phyloP scores from a whole-genome alignment of 2,797 vertebrate genomes.

The Pempheris klunzingeri region DNA sequence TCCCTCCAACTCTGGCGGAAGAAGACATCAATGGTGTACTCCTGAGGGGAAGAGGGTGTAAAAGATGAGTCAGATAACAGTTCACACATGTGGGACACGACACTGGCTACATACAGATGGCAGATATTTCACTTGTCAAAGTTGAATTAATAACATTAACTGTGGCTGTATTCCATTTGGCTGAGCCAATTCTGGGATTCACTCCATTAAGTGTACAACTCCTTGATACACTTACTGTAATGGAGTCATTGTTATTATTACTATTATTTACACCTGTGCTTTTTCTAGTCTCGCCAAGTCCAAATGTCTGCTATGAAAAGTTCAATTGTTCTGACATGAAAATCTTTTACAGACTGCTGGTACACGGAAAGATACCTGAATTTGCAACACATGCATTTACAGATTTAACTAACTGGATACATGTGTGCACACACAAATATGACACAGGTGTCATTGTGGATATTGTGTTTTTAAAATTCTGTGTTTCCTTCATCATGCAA shows the following conservation, averaged over 20 bases:
- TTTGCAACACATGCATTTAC: background rate
- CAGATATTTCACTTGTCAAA: background rate
- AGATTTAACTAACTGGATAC: too few relatives aligned
- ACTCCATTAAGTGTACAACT: too few relatives aligned
- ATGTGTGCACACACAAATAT: background rate
- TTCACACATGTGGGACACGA: background rate
- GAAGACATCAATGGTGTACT: constrained; percentile 99
- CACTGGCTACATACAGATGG: background rate
- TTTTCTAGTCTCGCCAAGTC: background rate
- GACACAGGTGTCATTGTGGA: background rate
- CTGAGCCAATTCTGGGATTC: background rate
- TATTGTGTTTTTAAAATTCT: background rate
- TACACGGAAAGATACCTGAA: background rate
- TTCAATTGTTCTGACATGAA: background rate
- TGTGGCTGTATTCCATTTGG: constrained; percentile 6
- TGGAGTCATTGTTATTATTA: background rate
- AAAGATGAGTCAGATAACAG: constrained; percentile 25
- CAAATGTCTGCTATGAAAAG: background rate
- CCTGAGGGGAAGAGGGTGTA: constrained; percentile 81
- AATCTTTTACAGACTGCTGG: too few relatives aligned
- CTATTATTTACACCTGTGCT: background rate
- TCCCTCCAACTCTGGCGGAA: constrained; percentile 98
- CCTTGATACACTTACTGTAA: background rate
- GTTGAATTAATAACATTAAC: background rate
- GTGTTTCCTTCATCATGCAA: background rate